phyloP scores from a whole-genome alignment of 2,797 vertebrate species.

The Adrianichthys oophorus region DNA sequence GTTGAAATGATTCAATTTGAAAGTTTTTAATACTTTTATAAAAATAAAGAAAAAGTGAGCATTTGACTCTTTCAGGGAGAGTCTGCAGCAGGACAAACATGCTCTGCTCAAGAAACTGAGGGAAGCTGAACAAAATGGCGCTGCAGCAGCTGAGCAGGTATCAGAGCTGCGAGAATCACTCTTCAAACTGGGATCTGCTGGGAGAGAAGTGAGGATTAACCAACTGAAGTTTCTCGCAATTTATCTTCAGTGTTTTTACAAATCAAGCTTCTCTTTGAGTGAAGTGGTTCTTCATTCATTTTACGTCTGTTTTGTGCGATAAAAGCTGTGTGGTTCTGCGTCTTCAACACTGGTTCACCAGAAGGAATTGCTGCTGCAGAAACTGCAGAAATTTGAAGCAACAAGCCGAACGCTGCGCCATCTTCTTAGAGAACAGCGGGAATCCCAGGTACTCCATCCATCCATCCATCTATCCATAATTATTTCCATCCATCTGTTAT shows the following conservation, averaged over 20 bases:
- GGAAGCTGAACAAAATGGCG: conserved; percentile 86
- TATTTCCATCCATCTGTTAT: too few species aligned
- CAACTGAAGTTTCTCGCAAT: not conserved
- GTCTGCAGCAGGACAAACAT: conserved; percentile 79
- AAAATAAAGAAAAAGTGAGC: too few species aligned
- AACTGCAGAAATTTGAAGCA: conserved; percentile 87
- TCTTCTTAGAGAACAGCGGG: conserved; percentile 85
- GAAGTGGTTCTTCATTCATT: not conserved
- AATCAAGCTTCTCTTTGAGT: not conserved
- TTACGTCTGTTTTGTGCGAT: conserved; percentile 53
- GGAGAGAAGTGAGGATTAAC: conserved; percentile 71
- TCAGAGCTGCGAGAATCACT: conserved; percentile 82
- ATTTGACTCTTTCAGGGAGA: conserved; percentile 51
- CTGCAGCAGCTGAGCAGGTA: conserved; percentile 85
- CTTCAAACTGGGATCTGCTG: conserved; percentile 72
- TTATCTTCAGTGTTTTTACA: not conserved
- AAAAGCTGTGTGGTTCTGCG: conserved; percentile 81
- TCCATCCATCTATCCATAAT: too few species aligned
- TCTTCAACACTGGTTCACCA: conserved; percentile 79
- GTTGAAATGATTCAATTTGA: too few species aligned
- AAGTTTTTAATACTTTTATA: too few species aligned
- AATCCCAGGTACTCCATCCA: conserved; percentile 72
- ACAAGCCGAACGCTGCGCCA: conserved; percentile 85
- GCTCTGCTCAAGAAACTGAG: conserved; percentile 84
- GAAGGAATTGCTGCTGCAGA: conserved; percentile 88